Evolutionary conservation across 2,888 invertebrate genomes (phyloP), one percentile per base, ranked within the genome.

Genomic region (Pelosia muscerda): DNA sequence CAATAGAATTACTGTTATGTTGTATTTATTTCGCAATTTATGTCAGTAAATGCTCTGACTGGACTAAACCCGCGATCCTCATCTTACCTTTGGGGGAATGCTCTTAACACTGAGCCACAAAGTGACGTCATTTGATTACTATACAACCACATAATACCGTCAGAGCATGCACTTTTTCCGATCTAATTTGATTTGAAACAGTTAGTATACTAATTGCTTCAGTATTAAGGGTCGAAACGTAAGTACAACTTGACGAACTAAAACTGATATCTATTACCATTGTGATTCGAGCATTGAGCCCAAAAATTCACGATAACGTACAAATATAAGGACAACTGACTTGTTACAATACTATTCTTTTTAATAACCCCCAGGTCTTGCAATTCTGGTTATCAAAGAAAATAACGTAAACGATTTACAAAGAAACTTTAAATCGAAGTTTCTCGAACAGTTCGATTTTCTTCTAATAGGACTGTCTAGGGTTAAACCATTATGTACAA

Each of bases 401-500:
- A 59, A 19, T 25, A 25, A 38, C 19, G 25, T 25, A 59, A 8
- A 38, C 38, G 9, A 9, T n/a, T 49, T 49, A 49, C 49, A 49
- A 49, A 9, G 10, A 23, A 59, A 38, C 59, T 59, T 19, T 38
- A 59, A 15, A 25, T 59, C 38, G 9, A 38, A 59, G 59, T 38
- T 15, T 10, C 5, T 13, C 15, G 15, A 34, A 62, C n/a, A 62
- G 28, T 62, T 53, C n/a, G 22, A 53, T 53, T 31, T 49, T 62
- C 62, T 62, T 42, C 38, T 61, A 49, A 42, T 49, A 61, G n/a
- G 49, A 26, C 4, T 42, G n/a, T 49, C 49, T 49, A 49, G n/a
- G 19, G 26, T 25, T 25, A 38, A 25, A 10, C 19, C 15, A 38
- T 38, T n/a, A 49, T 59, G 3, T 9, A 34, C 58, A 25, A 38